Evolutionary conservation across 2,797 vertebrate genomes (phyloP).

Genomic region (Periophthalmus magnuspinnatus): DNA sequence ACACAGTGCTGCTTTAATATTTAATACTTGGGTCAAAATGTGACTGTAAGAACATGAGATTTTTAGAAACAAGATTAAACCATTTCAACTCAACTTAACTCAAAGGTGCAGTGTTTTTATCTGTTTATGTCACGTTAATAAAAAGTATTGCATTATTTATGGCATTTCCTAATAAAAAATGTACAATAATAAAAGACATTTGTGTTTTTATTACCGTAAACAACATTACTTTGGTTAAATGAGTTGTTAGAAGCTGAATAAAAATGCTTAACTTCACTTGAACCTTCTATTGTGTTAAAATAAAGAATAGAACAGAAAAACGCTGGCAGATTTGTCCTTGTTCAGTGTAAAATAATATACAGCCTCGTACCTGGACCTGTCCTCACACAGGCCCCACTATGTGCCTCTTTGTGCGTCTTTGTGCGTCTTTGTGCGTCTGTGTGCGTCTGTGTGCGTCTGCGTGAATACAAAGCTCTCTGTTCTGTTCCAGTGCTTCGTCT

Average conservation of each 20-base stretch:
- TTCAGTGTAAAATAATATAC: slow-evolving; percentile 13
- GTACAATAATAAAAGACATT: not conserved
- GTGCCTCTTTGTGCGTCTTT: slow-evolving; percentile 41
- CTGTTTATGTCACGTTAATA: too few species aligned
- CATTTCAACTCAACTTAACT: too few species aligned
- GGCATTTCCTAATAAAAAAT: not conserved
- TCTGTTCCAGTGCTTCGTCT: slow-evolving; percentile 42
- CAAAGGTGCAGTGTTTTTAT: too few species aligned
- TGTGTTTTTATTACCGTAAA: not conserved
- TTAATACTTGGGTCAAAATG: too few species aligned
- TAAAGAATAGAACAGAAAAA: slow-evolving; percentile 21
- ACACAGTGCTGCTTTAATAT: too few species aligned
- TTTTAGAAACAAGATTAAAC: too few species aligned
- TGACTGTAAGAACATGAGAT: too few species aligned
- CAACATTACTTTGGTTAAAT: not conserved
- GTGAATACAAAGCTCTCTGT: slow-evolving; percentile 57
- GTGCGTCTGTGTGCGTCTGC: too few species aligned
- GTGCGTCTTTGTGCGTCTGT: too few species aligned
- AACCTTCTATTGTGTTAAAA: slow-evolving; percentile 9
- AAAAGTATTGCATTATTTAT: not conserved
- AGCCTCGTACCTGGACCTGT: slow-evolving; percentile 24
- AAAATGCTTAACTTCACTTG: slow-evolving; percentile 4
- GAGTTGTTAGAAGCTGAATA: not conserved
- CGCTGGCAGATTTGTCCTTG: slow-evolving; percentile 9
- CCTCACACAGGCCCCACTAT: slow-evolving; percentile 26